Evolutionary conservation across 1,140 invertebrate genomes (phyloP), one percentile per base, ranked within the genome.

Genomic region (Metopolophium dirhodum): DNA sequence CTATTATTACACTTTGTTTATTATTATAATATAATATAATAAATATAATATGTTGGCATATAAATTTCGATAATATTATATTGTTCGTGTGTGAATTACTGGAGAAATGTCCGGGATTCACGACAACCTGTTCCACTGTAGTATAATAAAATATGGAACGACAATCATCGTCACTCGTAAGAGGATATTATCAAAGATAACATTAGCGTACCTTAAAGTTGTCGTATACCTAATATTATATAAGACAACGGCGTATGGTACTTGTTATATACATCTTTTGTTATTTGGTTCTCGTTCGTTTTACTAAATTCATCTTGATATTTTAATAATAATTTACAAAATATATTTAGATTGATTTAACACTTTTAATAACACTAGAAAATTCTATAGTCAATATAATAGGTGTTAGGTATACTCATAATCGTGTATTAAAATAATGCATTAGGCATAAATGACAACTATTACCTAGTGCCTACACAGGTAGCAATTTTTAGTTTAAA

Each of bases 1-100:
- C 49, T 51, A 14, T 51, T 51, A 51, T 51, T 51, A 51, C 49
- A 18, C 61, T 68, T n/a, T 68, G n/a, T 68, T 68, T 68, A n/a
- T 68, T 68, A 77, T n/a, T n/a, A n/a, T 77, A 77, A n/a, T 77
- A n/a, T 77, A 77, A n/a, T 77, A n/a, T n/a, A 77, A 68, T n/a
- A 57, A 26, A 57, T 30, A 61, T 30, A 0, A 77, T 77, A 20
- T 77, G 61, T 61, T 9, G 7, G 26, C 26, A 14, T 14, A 68
- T 11, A 26, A 30, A 68, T 61, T 68, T n/a, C 0, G 61, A 11
- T n/a, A 30, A 68, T 14, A 14, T 30, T n/a, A n/a, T 54, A 47
- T 47, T 9, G 0, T 54, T n/a, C 26, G 57, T 9, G 26, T n/a
- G 4, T 14, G 61, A 30, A 68, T 68, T 68, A n/a, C 30, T 14